Percentiles rank a stretch among this genome's conserved stretches.
These are phyloP conservation scores for Antechinus flavipes DNA, from an alignment of 2,113 vertebrate genomes.

Conservation along the genomic window DNA sequence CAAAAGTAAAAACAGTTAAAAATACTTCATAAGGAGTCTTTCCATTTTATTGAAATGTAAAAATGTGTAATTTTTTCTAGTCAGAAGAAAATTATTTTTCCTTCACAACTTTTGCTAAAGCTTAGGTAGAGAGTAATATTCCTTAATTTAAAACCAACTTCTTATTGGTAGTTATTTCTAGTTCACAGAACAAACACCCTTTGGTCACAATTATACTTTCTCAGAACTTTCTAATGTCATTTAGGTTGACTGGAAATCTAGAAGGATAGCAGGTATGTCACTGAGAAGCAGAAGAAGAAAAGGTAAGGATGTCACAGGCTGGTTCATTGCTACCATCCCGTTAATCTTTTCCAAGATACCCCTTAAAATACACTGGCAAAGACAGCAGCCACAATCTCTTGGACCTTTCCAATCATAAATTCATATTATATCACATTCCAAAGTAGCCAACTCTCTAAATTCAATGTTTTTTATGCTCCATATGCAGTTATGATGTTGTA, in stretches of 20 bases:
- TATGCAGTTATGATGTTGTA: too few relatives aligned
- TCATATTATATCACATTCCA: neutral
- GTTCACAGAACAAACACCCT: slow-evolving; percentile 9
- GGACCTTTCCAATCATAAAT: neutral
- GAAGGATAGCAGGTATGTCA: neutral
- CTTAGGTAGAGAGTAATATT: neutral
- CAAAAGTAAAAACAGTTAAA: neutral
- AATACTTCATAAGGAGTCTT: neutral
- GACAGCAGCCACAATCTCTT: neutral
- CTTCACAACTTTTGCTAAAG: slow-evolving; percentile 54
- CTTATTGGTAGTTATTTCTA: slow-evolving; percentile 60
- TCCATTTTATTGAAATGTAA: neutral
- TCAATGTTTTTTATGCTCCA: neutral
- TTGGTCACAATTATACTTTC: neutral
- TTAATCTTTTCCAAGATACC: neutral
- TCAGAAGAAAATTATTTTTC: slow-evolving; percentile 55
- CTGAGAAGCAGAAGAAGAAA: neutral
- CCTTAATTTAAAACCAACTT: slow-evolving; percentile 59
- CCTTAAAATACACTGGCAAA: neutral
- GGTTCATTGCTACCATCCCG: neutral
- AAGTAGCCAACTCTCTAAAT: neutral
- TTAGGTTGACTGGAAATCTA: neutral
- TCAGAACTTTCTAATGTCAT: neutral
- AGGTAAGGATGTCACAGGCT: neutral
- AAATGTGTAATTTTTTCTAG: slow-evolving; percentile 39